These are phyloP conservation scores for Glareola pratincola DNA, from an alignment of 2,113 vertebrate species.

Conservation along the genomic window DNA sequence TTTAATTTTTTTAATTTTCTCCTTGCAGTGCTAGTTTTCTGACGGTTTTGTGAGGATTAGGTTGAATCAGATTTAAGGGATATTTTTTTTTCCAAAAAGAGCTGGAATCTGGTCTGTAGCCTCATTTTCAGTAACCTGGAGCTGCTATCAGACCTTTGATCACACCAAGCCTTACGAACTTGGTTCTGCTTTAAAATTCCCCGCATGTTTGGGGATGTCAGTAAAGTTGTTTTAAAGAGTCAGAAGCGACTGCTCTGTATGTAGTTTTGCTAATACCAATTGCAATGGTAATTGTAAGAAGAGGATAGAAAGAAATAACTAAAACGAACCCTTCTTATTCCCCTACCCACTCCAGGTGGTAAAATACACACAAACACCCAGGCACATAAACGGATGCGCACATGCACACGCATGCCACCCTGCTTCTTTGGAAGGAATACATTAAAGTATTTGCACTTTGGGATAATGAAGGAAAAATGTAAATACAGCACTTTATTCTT, in stretches of 20 bases:
- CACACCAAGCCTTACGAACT: slow-evolving; percentile 67
- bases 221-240: slow-evolving; percentile 72
- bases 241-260: slow-evolving; percentile 61
- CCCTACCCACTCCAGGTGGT: not conserved
- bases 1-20: not conserved
- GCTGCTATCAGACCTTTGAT: slow-evolving; percentile 68
- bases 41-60: slow-evolving; percentile 38
- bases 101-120: not conserved
- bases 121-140: slow-evolving; percentile 64
- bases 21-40: slow-evolving; percentile 26
- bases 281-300: not conserved
- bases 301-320: not conserved
- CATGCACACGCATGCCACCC: not conserved
- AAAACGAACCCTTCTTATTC: not conserved
- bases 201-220: slow-evolving; percentile 56
- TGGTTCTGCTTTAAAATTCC: slow-evolving; percentile 71
- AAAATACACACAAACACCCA: not conserved
- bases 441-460: slow-evolving; percentile 22
- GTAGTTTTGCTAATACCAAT: slow-evolving; percentile 7
- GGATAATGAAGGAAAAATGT: slow-evolving; percentile 44
- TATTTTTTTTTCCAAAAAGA: not conserved
- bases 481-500: slow-evolving; percentile 57
- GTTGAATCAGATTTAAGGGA: not conserved
- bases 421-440: slow-evolving; percentile 7
- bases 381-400: not conserved